A percentile compares a stretch with the other conserved stretches of the same genome.
These are phyloP conservation scores for Nyctereutes procyonoides DNA, from an alignment of 2,113 vertebrate genomes.

Conservation along the genomic window DNA sequence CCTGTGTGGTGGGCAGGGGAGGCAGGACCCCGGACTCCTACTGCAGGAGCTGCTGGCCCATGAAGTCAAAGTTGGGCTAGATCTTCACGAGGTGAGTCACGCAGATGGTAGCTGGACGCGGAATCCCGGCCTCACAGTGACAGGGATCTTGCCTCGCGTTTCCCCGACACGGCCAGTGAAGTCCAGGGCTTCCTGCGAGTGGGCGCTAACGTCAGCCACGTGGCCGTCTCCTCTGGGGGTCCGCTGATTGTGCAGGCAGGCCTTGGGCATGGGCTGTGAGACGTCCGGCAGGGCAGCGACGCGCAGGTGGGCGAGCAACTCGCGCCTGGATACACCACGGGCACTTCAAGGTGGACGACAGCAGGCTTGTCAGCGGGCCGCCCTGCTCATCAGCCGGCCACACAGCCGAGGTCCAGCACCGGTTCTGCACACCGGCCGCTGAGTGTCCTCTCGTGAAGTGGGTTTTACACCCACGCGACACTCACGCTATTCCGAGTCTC, in stretches of 20 bases:
- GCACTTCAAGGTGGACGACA: conserved; percentile 94
- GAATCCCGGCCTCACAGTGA: conserved; percentile 95
- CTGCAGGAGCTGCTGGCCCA: conserved; percentile 94
- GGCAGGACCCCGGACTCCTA: conserved; percentile 93
- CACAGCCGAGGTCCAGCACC: conserved; percentile 83
- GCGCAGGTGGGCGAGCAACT: conserved; percentile 92
- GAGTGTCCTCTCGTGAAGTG: conserved; percentile 86
- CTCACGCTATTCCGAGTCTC: conserved; percentile 93
- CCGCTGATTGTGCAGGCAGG: conserved; percentile 92
- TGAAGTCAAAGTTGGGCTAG: conserved; percentile 95
- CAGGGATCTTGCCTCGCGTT: conserved; percentile 91
- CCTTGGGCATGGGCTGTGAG: conserved; percentile 90
- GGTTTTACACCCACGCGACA: conserved; percentile 92
- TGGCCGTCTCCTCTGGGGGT: conserved; percentile 94
- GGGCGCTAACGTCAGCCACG: conserved; percentile 93
- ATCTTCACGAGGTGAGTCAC: conserved; percentile 96
- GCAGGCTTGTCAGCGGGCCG: conserved; percentile 90
- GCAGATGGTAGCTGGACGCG: conserved; percentile 94
- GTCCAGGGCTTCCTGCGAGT: conserved; percentile 95
- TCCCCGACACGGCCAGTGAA: conserved; percentile 91
- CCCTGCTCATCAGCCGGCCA: conserved; percentile 93
- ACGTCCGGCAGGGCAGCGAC: conserved; percentile 94
- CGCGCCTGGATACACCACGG: conserved; percentile 92
- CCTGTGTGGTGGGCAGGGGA: conserved; percentile 83
- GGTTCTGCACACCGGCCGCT: conserved; percentile 87